A percentile compares a stretch with the other conserved stretches of the same genome.
Evolutionary conservation across 1,140 invertebrate species (phyloP).

Genomic region (Delia radicum): DNA sequence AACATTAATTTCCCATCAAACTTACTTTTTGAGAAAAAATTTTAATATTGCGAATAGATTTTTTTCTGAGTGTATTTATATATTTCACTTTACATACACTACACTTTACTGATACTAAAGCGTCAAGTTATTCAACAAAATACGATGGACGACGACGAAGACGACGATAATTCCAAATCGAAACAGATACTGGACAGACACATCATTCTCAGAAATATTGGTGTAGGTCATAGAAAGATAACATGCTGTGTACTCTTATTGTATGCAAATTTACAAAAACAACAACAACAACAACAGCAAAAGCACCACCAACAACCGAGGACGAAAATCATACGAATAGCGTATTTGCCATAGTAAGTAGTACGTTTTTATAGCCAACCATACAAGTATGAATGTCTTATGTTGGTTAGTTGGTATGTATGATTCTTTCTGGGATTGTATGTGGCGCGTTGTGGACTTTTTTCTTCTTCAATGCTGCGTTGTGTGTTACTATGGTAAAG

Average conservation of each 20-base stretch:
- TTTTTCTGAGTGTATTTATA: no score
- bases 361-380: neutral
- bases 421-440: neutral
- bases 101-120: constrained; percentile 10
- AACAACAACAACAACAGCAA: neutral
- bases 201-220: constrained; percentile 57
- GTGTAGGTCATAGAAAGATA: constrained; percentile 57
- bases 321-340: neutral
- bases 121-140: neutral
- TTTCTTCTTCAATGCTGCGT: neutral
- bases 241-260: constrained; percentile 51
- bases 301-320: constrained; percentile 9
- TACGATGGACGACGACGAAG: constrained; percentile 5
- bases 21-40: no score
- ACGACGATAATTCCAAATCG: constrained; percentile 7
- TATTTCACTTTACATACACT: no score
- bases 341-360: neutral
- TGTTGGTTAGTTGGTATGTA: neutral
- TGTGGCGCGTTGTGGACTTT: neutral
- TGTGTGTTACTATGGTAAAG: neutral
- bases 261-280: constrained; percentile 52
- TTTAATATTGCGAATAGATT: no score
- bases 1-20: no score
- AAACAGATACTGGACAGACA: constrained; percentile 25
- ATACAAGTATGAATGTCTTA: neutral